Conservation (phyloP, 1,140 invertebrate species). For the Drosophila willistoni region DNA sequence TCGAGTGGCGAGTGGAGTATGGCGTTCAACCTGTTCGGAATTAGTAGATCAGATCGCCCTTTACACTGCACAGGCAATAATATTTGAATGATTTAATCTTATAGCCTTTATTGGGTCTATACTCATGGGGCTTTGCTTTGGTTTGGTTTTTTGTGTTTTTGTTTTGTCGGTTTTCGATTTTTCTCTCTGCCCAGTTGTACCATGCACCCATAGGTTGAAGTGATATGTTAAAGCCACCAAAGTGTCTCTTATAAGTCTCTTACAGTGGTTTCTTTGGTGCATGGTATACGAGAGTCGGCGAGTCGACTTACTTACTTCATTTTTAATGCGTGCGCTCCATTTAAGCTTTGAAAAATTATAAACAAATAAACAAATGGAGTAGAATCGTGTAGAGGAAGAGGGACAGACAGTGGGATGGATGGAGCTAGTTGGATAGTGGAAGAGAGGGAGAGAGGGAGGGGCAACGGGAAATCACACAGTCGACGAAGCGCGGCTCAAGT, state of each 20-base stretch:
- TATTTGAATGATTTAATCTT: slow-evolving; percentile 13
- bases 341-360: slow-evolving; percentile 79
- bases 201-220: too few relatives aligned
- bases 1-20: not conserved
- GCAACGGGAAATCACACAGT: slow-evolving; percentile 62
- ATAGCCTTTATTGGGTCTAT: not conserved
- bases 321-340: slow-evolving; percentile 66
- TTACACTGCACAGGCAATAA: slow-evolving; percentile 1
- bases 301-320: not conserved
- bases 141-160: slow-evolving; percentile 24
- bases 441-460: not conserved
- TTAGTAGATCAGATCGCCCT: not conserved
- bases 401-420: not conserved
- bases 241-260: too few relatives aligned
- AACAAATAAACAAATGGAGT: slow-evolving; percentile 60
- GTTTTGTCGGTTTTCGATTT: slow-evolving; percentile 29
- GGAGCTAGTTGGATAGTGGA: too few relatives aligned
- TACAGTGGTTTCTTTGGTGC: too few relatives aligned
- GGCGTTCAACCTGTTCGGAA: not conserved
- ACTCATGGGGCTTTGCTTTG: slow-evolving; percentile 21
- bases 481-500: slow-evolving; percentile 55
- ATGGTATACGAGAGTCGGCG: too few relatives aligned
- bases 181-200: not conserved
- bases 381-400: not conserved
- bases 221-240: too few relatives aligned